These are phyloP conservation scores for Podilymbus podiceps DNA, from an alignment of 2,113 vertebrate genomes.

Conservation along the genomic window DNA sequence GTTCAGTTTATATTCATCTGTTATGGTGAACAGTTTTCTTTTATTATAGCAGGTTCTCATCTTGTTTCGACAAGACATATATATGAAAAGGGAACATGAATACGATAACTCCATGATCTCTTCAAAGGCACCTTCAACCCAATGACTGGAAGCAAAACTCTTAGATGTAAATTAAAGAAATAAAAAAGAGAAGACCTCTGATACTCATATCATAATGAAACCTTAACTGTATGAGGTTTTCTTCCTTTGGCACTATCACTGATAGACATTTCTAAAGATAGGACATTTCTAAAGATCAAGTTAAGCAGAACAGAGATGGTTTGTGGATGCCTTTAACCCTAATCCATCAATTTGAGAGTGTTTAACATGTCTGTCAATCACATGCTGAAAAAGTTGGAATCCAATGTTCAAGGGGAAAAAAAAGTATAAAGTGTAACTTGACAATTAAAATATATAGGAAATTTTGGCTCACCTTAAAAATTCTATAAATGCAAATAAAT, in stretches of 20 bases:
- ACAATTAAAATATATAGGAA: not conserved
- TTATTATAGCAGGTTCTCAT: not conserved
- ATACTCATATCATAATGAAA: not conserved
- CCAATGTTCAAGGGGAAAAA: not conserved
- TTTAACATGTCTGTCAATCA: not conserved
- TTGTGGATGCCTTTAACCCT: not conserved
- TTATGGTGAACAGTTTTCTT: not conserved
- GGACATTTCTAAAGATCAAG: not conserved
- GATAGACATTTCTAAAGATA: not conserved
- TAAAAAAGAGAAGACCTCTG: not conserved
- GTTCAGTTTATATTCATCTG: not conserved
- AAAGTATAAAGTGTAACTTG: not conserved
- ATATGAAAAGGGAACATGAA: not conserved
- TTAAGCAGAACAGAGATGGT: not conserved
- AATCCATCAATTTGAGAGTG: not conserved
- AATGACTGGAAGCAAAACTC: not conserved
- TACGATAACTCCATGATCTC: not conserved
- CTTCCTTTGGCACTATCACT: not conserved
- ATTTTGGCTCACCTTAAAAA: not conserved
- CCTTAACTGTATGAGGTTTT: not conserved
- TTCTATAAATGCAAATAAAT: not conserved
- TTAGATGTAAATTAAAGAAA: not conserved
- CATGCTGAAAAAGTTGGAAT: not conserved
- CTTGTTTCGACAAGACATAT: not conserved
- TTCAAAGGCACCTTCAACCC: not conserved